Conservation (phyloP, 92 coral and sea anemone genomes). For the Desmophyllum pertusum region DNA sequence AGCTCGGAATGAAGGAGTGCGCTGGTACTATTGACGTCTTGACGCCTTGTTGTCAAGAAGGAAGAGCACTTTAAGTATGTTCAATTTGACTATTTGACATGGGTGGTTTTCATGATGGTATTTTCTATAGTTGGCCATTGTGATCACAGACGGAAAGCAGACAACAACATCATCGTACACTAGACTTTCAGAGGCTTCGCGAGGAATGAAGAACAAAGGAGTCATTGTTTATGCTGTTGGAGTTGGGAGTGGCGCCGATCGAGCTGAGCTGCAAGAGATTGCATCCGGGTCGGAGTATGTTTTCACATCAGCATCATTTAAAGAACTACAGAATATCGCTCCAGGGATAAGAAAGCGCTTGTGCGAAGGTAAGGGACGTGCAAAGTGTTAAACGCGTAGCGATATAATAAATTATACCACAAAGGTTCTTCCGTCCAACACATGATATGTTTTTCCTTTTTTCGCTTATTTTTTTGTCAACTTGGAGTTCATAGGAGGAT, state of each 20-base stretch:
- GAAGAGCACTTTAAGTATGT: too few species aligned
- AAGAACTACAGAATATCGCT: background rate
- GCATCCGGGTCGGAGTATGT: slow-evolving; percentile 52
- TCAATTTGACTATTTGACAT: too few species aligned
- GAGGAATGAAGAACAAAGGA: slow-evolving; percentile 37
- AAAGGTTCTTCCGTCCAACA: background rate
- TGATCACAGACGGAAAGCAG: slow-evolving; percentile 58
- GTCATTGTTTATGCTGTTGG: slow-evolving; percentile 65
- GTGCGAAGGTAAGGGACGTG: slow-evolving; percentile 9
- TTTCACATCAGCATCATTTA: slow-evolving; percentile 12
- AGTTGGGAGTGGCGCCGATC: slow-evolving; percentile 31
- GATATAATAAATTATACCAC: background rate
- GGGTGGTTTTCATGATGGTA: background rate
- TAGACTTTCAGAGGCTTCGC: slow-evolving; percentile 33
- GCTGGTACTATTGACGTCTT: too few species aligned
- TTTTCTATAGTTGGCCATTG: slow-evolving; percentile 35
- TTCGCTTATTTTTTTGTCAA: background rate
- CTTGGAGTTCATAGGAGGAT: background rate
- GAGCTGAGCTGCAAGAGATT: slow-evolving; percentile 49
- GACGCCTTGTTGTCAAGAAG: too few species aligned
- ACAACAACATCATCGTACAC: slow-evolving; percentile 44
- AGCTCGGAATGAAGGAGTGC: too few species aligned
- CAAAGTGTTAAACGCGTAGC: background rate
- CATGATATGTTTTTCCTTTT: background rate
- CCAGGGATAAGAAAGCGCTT: background rate